These are phyloP conservation scores for Agrotis clavis DNA, from an alignment of 2,888 invertebrate species.

Conservation along the genomic window DNA sequence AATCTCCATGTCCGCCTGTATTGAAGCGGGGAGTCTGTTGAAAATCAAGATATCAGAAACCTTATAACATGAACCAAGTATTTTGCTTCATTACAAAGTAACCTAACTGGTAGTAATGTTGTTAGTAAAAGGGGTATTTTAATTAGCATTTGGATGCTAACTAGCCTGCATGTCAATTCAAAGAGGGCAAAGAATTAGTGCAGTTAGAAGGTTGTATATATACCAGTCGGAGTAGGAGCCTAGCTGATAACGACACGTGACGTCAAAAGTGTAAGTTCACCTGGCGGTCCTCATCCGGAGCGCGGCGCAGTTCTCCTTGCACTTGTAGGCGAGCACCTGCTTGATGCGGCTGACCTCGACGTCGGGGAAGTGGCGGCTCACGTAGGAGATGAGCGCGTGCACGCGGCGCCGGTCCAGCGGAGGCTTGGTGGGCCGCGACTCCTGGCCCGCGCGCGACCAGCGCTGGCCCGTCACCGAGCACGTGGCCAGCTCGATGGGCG, in stretches of 20 bases:
- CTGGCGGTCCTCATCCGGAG: slow-evolving; percentile 94
- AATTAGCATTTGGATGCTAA: background rate
- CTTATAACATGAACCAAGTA: slow-evolving; percentile 7
- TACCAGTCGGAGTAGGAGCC: background rate
- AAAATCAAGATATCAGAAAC: slow-evolving; percentile 49
- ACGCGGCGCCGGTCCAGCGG: slow-evolving; percentile 94
- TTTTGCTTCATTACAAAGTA: slow-evolving; percentile 7
- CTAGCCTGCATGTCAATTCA: background rate
- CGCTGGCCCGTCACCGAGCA: slow-evolving; percentile 95
- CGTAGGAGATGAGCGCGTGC: slow-evolving; percentile 94
- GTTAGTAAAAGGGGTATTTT: background rate
- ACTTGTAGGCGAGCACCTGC: slow-evolving; percentile 94
- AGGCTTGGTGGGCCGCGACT: slow-evolving; percentile 94
- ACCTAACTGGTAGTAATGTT: background rate
- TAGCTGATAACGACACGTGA: background rate
- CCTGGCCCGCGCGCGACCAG: slow-evolving; percentile 94
- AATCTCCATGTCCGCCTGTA: slow-evolving; percentile 54
- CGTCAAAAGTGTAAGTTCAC: slow-evolving; percentile 78
- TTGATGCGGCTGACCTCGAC: slow-evolving; percentile 94
- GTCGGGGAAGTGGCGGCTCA: slow-evolving; percentile 94
- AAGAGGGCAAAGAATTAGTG: background rate
- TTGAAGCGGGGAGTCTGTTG: slow-evolving; percentile 53
- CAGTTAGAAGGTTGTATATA: background rate
- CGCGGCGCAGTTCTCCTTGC: slow-evolving; percentile 95
- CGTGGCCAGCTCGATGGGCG: slow-evolving; percentile 94